Evolutionary conservation across 2,888 invertebrate species (phyloP), one percentile per base, ranked within the genome.

Genomic region (Epirrhoe tristata): DNA sequence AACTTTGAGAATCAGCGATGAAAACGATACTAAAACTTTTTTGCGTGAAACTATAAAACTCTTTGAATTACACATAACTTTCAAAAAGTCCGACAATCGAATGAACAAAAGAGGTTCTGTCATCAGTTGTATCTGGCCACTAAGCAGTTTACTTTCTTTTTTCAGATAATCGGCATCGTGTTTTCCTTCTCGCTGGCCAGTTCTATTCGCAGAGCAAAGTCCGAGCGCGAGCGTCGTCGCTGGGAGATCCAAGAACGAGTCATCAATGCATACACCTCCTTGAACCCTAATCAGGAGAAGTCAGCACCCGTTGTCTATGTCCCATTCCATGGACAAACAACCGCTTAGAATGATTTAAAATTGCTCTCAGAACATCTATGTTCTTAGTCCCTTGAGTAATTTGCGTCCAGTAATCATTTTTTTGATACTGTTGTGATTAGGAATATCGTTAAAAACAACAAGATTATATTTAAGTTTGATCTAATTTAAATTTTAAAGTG

Each of bases 171-270:
- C 79, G 98, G 98, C 73, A 96, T 98, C 58, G 94, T 98, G 71
- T 98, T 98, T 83, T 97, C 98, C 1, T 97, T 97, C 86, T 97
- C 97, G 90, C 91, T 99, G 86, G 98, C 98, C 66, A 96, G 96
- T 82, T 96, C 97, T 2, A 96, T 99, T 81, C 96, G 97, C 67
- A 95, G 95, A 71, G 95, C 97, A 68, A 97, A 97, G 85, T 95
- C 95, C 0, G 95, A 96, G 76, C 95, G 96, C 48, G 96, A 96
- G 79, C 95, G 95, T 64, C 94, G 96, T 59, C 94, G 95, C 59
- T 96, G 96, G 95, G 96, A 97, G 85, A 92, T 95, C 68, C 93
- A 95, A 71, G 95, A 95, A 73, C 93, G 93, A 46, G 90, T 95
- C 75, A 90, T 95, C 69, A 94, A 93, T 72, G 89, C 92, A 1